Base-by-base conservation (phyloP, 1,140 invertebrate species). In the Thrips palmi region DNA sequence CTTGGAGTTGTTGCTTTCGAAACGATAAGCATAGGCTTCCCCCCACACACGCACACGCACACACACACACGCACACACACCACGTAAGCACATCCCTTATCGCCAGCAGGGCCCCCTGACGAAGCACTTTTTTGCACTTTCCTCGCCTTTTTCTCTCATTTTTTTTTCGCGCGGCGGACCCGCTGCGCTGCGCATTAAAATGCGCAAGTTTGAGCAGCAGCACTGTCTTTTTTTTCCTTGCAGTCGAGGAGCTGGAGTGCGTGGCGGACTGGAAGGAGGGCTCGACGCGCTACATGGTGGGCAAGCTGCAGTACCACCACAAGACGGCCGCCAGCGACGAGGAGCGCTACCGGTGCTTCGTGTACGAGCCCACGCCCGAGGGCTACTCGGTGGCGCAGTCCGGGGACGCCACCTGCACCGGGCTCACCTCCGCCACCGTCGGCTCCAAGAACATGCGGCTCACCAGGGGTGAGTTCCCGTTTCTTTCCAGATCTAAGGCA, bases 341-440 rank as follows among this genome's bases (percentile, higher is more conserved):
- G 57, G 86, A 91, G 56, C 71, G 80, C 39, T 92, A 86, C 59
- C 67, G 86, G 42, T 91, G 87, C 64, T 92, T 89, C 62, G 82
- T 91, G 23, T 87, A 83, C 59, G 83, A 87, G 59, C 58, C 28
- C 52, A 52, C 18, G 15, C 23, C 56, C 15, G 58, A 62, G 43
- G 55, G 63, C 8, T 69, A 61, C 42, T 57, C 61, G 24, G 52
- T 71, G 24, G 52, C 70, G 38, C 51, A 88, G 59, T 85, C 80
- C 35, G 84, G 82, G 8, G 70, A 74, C 43, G 66, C 70, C 2
- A 69, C 66, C 0, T 74, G 71, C 45, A 65, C 61, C 37, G 71
- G 70, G 1, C 50, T 74, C 3, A 63, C 61, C 23, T 63, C 63
- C 2, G 53, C 66, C 4, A 57, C 56, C 4, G 70, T 73, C 47